phyloP scores from a whole-genome alignment of 2,888 invertebrate species.

The Orgyia antiqua region DNA sequence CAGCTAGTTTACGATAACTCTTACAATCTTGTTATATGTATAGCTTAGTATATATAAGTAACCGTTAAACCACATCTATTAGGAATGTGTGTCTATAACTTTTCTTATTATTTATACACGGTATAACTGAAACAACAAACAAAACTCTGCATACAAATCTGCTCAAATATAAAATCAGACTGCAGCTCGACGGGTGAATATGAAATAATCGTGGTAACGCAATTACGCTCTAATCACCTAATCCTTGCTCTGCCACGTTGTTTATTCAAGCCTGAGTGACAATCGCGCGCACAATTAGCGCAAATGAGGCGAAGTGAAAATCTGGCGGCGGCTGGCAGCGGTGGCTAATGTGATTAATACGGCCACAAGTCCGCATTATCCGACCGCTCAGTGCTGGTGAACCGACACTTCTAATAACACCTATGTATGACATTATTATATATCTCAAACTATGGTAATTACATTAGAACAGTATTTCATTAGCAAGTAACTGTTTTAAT shows the following conservation, averaged over 20 bases:
- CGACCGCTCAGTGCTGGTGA: constrained; percentile 27
- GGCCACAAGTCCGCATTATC: constrained; percentile 62
- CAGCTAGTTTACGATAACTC: no score
- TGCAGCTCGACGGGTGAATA: constrained; percentile 62
- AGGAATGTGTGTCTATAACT: no score
- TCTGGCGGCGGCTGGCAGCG: constrained; percentile 58
- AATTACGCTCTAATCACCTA: constrained; percentile 77
- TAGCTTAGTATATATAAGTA: no score
- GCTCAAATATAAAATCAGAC: constrained; percentile 65
- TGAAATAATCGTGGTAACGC: constrained; percentile 75
- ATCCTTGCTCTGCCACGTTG: constrained; percentile 74
- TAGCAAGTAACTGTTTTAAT: no score
- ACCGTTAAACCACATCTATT: no score
- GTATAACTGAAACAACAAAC: constrained; percentile 34
- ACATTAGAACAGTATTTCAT: no score
- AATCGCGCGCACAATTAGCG: constrained; percentile 76
- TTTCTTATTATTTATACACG: no score
- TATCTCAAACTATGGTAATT: no score
- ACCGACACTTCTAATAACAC: constrained; percentile 15
- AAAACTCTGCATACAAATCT: constrained; percentile 60
- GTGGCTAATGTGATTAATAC: constrained; percentile 69
- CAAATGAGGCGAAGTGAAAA: constrained; percentile 78
- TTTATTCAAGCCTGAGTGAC: constrained; percentile 78
- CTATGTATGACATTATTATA: constrained; percentile 15
- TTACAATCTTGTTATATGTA: no score